Percentiles rank a stretch among this genome's conserved stretches.
These are phyloP conservation scores for Eilema caniola DNA, from an alignment of 2,888 invertebrate species.

Conservation along the genomic window DNA sequence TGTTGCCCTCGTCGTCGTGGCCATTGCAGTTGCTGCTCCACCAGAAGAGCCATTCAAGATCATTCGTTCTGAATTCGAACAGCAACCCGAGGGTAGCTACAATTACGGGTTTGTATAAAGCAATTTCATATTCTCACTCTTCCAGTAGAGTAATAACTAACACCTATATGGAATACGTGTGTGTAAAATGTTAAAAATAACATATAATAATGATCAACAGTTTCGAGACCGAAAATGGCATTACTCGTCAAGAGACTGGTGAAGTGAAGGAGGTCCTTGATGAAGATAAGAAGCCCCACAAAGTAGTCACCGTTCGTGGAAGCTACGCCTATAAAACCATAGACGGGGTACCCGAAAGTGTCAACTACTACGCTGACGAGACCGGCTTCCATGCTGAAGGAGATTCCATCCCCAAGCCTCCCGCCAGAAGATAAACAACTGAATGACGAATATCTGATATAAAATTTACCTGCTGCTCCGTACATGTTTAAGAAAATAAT, in stretches of 20 bases:
- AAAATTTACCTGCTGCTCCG: neutral
- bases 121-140: neutral
- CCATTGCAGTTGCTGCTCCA: slow-evolving; percentile 18
- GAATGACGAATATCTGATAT: neutral
- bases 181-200: neutral
- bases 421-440: slow-evolving; percentile 56
- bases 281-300: slow-evolving; percentile 86
- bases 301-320: slow-evolving; percentile 87
- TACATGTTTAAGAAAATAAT: neutral
- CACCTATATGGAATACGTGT: neutral
- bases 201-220: slow-evolving; percentile 11
- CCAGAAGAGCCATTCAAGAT: neutral
- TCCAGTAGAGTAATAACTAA: neutral
- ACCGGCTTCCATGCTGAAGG: slow-evolving; percentile 88
- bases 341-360: slow-evolving; percentile 83
- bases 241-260: slow-evolving; percentile 84
- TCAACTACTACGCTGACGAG: slow-evolving; percentile 88
- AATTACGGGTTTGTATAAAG: slow-evolving; percentile 14
- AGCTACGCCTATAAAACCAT: slow-evolving; percentile 85
- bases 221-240: slow-evolving; percentile 87
- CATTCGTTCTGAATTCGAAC: neutral
- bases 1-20: slow-evolving; percentile 45
- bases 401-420: slow-evolving; percentile 85
- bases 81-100: slow-evolving; percentile 26
- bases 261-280: slow-evolving; percentile 75